Evolutionary conservation across 2,797 vertebrate species (phyloP).

Genomic region (Apogon hyalosoma): DNA sequence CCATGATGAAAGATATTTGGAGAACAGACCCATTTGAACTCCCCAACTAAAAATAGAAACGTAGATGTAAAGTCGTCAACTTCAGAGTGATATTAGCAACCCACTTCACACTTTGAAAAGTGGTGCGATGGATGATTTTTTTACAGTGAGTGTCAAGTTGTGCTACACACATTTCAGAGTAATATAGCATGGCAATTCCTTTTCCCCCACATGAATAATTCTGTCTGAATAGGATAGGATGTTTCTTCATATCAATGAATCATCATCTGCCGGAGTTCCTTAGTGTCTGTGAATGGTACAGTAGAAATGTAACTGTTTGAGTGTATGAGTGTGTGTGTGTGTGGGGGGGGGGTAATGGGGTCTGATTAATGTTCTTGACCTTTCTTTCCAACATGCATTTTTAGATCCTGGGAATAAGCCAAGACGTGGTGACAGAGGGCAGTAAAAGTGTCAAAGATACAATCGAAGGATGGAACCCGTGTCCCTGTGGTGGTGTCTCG

Average conservation of each 20-base stretch:
- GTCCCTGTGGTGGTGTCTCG: slow-evolving; percentile 66
- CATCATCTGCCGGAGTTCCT: slow-evolving; percentile 72
- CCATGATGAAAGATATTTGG: slow-evolving; percentile 52
- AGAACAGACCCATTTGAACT: slow-evolving; percentile 64
- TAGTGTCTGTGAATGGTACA: slow-evolving; percentile 53
- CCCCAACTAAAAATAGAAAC: slow-evolving; percentile 75
- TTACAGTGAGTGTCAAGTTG: slow-evolving; percentile 69
- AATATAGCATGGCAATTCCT: slow-evolving; percentile 76
- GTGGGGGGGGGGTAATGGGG: slow-evolving; percentile 4
- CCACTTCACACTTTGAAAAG: slow-evolving; percentile 77
- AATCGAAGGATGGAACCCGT: slow-evolving; percentile 54
- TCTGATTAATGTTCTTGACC: slow-evolving; percentile 66
- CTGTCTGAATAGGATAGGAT: slow-evolving; percentile 81
- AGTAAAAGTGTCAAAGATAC: slow-evolving; percentile 31
- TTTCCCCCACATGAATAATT: slow-evolving; percentile 83
- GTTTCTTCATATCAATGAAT: slow-evolving; percentile 82
- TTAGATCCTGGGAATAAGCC: slow-evolving; percentile 47
- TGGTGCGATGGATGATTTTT: slow-evolving; percentile 60
- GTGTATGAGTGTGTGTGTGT: slow-evolving; percentile 11
- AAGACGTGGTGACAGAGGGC: slow-evolving; percentile 27
- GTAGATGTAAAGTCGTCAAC: slow-evolving; percentile 70
- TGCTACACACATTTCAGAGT: slow-evolving; percentile 68
- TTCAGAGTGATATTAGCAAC: slow-evolving; percentile 73
- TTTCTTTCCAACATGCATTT: slow-evolving; percentile 46
- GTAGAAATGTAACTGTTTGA: slow-evolving; percentile 51